phyloP scores from a whole-genome alignment of 2,113 vertebrate genomes.

The Phaetusa simplex region DNA sequence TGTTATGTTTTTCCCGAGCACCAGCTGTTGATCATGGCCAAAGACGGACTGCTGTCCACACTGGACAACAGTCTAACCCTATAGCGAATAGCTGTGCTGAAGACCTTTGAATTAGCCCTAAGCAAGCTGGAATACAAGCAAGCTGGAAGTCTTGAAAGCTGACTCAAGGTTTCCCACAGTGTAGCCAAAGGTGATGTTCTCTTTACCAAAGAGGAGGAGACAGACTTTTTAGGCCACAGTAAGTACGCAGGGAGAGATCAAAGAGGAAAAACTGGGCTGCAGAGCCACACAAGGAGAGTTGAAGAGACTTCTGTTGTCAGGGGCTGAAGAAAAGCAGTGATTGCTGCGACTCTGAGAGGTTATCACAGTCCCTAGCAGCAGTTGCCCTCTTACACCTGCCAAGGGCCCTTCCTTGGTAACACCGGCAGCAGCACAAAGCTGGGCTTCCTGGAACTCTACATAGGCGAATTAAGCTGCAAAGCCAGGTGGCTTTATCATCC shows the following conservation, averaged over 20 bases:
- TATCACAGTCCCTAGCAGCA: background rate
- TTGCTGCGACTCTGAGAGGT: background rate
- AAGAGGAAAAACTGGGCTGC: background rate
- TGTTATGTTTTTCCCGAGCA: background rate
- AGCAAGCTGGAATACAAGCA: background rate
- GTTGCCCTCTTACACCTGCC: background rate
- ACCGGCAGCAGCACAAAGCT: background rate
- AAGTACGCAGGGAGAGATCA: background rate
- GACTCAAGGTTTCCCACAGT: background rate
- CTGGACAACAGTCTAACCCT: background rate
- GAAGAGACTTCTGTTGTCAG: background rate
- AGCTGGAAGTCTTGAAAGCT: background rate
- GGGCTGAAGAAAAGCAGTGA: background rate
- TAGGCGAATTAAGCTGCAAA: background rate
- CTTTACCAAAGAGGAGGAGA: background rate
- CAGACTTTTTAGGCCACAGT: background rate
- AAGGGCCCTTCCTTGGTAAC: background rate
- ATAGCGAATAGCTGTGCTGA: background rate
- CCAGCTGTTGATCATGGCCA: background rate
- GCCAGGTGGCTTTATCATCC: background rate
- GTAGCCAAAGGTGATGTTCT: background rate
- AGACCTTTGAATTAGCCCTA: background rate
- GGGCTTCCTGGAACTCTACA: background rate
- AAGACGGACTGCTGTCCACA: background rate
- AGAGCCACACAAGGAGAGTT: background rate